Percentiles rank a stretch among this genome's conserved stretches.
Conservation (phyloP, 2,888 invertebrate species). For the Mechanitis mazaeus region DNA sequence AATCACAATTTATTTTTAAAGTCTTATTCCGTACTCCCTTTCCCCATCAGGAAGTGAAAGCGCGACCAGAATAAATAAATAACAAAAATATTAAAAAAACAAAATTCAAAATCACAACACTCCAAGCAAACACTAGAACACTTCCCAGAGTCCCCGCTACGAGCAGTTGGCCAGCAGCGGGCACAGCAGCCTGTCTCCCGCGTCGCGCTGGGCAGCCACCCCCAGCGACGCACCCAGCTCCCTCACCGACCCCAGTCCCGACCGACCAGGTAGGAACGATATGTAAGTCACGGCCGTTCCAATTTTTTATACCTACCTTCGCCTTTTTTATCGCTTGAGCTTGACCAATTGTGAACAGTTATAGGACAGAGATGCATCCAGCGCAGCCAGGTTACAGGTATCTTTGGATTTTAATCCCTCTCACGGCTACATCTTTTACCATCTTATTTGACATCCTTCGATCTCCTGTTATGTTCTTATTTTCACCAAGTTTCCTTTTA, state of each 20-base stretch:
- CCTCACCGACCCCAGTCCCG: constrained; percentile 64
- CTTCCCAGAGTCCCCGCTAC: constrained; percentile 64
- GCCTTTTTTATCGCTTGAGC: constrained; percentile 24
- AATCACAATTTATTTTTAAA: too few species aligned
- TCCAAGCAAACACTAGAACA: background rate
- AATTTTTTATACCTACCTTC: constrained; percentile 59
- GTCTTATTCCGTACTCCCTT: too few species aligned
- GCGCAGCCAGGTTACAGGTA: constrained; percentile 7
- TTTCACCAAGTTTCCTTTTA: constrained; percentile 8
- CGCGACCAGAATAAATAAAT: too few species aligned
- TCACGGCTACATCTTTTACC: background rate
- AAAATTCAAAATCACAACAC: too few species aligned
- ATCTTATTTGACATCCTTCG: constrained; percentile 1
- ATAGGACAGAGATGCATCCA: constrained; percentile 3
- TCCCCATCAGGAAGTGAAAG: too few species aligned
- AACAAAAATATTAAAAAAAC: too few species aligned
- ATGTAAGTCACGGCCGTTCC: constrained; percentile 75
- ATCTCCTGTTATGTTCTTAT: constrained; percentile 11
- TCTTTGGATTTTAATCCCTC: background rate
- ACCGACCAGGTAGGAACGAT: constrained; percentile 76
- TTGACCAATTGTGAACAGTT: constrained; percentile 16
- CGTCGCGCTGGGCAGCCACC: constrained; percentile 60
- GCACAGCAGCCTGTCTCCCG: constrained; percentile 66
- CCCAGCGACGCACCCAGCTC: constrained; percentile 66
- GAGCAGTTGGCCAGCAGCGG: constrained; percentile 70